A percentile compares a stretch with the other conserved stretches of the same genome.
Conservation (phyloP, 2,797 vertebrate species). For the Brachyrhaphis roseni region DNA sequence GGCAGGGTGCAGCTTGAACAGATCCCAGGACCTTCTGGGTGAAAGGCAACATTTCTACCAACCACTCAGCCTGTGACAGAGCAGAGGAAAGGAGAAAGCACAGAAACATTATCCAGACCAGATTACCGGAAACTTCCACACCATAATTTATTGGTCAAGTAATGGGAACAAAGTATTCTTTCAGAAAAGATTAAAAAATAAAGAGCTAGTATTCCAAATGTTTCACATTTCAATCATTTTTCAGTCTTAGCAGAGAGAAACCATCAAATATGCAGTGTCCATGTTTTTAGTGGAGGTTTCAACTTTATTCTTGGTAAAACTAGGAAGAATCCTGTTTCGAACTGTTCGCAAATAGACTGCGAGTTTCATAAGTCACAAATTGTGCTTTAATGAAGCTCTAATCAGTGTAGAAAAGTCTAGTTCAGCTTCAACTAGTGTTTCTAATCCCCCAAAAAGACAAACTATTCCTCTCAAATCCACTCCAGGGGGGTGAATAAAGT, state of each 20-base stretch:
- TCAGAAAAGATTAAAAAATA: not conserved
- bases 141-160: not conserved
- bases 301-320: not conserved
- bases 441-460: not conserved
- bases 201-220: not conserved
- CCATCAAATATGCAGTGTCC: not conserved
- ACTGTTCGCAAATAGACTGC: not conserved
- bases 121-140: not conserved
- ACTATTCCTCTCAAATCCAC: not conserved
- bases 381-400: not conserved
- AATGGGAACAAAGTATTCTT: not conserved
- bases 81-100: not conserved
- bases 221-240: not conserved
- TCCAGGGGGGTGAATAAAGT: not conserved
- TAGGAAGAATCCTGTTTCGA: not conserved
- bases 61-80: not conserved
- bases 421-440: not conserved
- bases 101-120: not conserved
- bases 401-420: not conserved
- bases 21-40: not conserved
- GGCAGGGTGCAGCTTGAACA: not conserved
- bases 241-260: not conserved
- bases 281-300: too few relatives aligned
- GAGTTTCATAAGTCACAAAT: not conserved
- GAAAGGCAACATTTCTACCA: not conserved